Base-by-base conservation (phyloP, 2,888 invertebrate species). In the Sceliomorpha sp. region DNA sequence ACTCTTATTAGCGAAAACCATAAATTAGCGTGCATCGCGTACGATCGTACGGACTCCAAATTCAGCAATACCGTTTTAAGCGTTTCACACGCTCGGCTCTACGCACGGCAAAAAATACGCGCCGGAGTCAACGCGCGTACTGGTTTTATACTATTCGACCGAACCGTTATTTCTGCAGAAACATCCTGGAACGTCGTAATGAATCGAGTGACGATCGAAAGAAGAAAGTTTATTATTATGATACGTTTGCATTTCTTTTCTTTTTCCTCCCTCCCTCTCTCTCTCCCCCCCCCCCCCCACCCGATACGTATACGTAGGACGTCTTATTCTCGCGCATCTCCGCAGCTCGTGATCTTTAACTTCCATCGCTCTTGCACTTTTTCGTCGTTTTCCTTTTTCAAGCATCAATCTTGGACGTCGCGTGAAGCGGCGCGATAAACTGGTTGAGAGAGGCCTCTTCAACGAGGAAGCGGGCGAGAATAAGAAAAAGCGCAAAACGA, bases 401-500 rank as follows among this genome's bases (percentile, higher is more conserved):
- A 1, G 39, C 64, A 58, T 64, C 64, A 51, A 64, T 64, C 55
- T 64, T 64, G 1, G 17, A 4, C 34, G 55, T 55, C 48, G 47
- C 55, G 63, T 55, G 48, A 55, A 55, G 13, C 55, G 27, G 56
- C 27, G 53, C 62, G 58, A 62, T 58, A 62, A 69, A 69, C 68
- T 62, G 68, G 62, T 62, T 39, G 47, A 47, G 37, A 15, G 40
- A 27, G 24, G n/a, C 9, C 26, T 10, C 42, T 40, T 13, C 17
- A 20, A 69, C 60, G 63, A 64, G 64, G 64, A 64, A 64, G 70
- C 40, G 60, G 42, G 44, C 9, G 15, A 37, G 40, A 40, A 56
- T 24, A 56, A 58, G 40, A 62, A 69, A 63, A 48, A 45, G 50
- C 56, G 45, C 47, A 64, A 64, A 64, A 64, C 48, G 63, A 58